These are phyloP conservation scores for Sitobion miscanthi DNA, from an alignment of 1,140 invertebrate species.

Conservation along the genomic window DNA sequence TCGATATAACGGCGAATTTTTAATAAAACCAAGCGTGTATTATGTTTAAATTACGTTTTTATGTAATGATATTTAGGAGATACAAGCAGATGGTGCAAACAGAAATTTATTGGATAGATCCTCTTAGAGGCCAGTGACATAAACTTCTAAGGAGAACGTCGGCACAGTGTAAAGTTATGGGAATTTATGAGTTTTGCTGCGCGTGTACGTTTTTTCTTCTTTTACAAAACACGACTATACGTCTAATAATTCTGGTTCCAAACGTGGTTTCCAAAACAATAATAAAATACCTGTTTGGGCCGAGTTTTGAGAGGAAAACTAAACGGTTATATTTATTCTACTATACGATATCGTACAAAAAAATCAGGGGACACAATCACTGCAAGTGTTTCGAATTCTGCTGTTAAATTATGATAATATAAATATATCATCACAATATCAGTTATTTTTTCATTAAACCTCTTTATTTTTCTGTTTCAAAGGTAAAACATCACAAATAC, in stretches of 20 bases:
- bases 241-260: conserved; percentile 15
- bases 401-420: not conserved
- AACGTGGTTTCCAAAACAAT: conserved; percentile 14
- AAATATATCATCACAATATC: not conserved
- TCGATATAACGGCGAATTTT: conserved; percentile 22
- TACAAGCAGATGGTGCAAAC: not conserved
- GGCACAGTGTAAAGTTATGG: not conserved
- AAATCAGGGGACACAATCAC: not conserved
- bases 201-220: not conserved
- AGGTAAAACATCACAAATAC: not conserved
- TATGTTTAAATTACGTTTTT: not conserved
- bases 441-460: not conserved
- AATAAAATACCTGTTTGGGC: conserved; percentile 25
- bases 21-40: not conserved
- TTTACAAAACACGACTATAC: not conserved
- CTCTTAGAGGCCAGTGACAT: not conserved
- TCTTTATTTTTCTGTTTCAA: not conserved
- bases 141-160: conserved; percentile 21
- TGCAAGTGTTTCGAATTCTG: not conserved
- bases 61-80: conserved; percentile 21
- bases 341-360: not conserved
- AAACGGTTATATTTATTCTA: not conserved
- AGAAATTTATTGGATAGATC: conserved; percentile 37
- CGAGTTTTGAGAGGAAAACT: not conserved
- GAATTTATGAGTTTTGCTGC: conserved; percentile 21